Evolutionary conservation across 1,140 invertebrate genomes (phyloP), one percentile per base, ranked within the genome.

Genomic region (Apis laboriosa): DNA sequence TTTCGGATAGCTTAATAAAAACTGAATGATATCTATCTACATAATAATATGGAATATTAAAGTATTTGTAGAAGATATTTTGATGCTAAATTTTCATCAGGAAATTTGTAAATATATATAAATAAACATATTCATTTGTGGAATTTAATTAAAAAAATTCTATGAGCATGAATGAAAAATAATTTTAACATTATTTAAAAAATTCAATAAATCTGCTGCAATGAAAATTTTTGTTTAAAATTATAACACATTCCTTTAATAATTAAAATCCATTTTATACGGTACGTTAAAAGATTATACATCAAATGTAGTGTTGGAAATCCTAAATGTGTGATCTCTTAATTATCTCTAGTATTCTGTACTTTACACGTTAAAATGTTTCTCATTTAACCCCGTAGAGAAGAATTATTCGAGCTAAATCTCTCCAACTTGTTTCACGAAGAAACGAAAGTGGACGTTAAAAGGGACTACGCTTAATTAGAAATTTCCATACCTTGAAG

Each of bases 401-500:
- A 7, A 55, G 24, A 55, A 55, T 28, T 24, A 9, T 49, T 68
- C n/a, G 34, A 60, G 28, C 1, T 11, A 74, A 74, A 60, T 60
- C 72, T 24, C 43, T 15, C 4, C 49, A 64, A 17, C 24, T 58
- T 28, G 34, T 49, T 24, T 9, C 0, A 11, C 7, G 9, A 13
- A 13, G 34, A 49, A 21, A 76, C 13, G 9, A 51, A 49, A 13
- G 17, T 34, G 49, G 11, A 51, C 34, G 34, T 28, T 19, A 19
- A 73, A 7, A 8, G 11, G 12, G 1, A 61, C 9, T 34, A 43
- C 49, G 43, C 13, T 60, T 43, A 61, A 43, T 58, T 61, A 53
- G 28, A 58, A 49, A 83, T 83, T 71, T 83, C 21, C 67, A 66
- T 78, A 83, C 75, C 75, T 77, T 49, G 76, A 79, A 12, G 55